phyloP scores from a whole-genome alignment of 2,797 vertebrate genomes.

The Arremon aurantiirostris region DNA sequence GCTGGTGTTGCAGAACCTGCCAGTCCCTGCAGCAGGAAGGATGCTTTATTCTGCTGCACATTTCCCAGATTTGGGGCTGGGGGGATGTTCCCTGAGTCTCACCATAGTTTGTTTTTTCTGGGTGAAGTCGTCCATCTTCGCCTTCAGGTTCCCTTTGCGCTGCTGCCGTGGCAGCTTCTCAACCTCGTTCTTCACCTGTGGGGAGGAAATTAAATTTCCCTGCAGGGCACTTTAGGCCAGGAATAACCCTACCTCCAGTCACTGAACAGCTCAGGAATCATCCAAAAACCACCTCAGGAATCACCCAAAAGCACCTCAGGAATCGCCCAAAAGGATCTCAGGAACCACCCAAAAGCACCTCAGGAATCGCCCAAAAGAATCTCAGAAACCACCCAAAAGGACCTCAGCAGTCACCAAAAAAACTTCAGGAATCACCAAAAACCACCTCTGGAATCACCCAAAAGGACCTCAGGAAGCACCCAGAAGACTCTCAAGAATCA shows the following conservation, averaged over 20 bases:
- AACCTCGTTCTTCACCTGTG: constrained; percentile 86
- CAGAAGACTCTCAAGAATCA: too few relatives aligned
- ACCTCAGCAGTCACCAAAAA: not conserved
- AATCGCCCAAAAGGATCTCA: too few relatives aligned
- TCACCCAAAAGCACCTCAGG: too few relatives aligned
- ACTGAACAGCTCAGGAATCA: not conserved
- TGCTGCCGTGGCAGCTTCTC: constrained; percentile 88
- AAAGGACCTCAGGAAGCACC: not conserved
- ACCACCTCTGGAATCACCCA: not conserved
- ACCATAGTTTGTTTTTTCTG: constrained; percentile 83
- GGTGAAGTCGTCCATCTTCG: constrained; percentile 80
- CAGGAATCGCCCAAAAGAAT: accelerated
- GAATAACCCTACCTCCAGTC: not conserved
- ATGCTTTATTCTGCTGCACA: accelerated
- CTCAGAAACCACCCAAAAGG: not conserved
- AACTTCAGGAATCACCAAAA: accelerated
- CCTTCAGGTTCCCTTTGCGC: constrained; percentile 87
- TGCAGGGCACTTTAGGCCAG: not conserved
- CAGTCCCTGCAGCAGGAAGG: not conserved
- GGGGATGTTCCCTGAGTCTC: not conserved
- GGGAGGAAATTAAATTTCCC: not conserved
- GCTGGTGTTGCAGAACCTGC: not conserved
- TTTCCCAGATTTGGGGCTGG: accelerated
- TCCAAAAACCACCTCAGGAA: accelerated
- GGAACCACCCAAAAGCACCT: not conserved